Percentiles rank a stretch among this genome's conserved stretches.
Evolutionary conservation across 2,113 vertebrate species (phyloP).

Genomic region (Pyrgilauda ruficollis): DNA sequence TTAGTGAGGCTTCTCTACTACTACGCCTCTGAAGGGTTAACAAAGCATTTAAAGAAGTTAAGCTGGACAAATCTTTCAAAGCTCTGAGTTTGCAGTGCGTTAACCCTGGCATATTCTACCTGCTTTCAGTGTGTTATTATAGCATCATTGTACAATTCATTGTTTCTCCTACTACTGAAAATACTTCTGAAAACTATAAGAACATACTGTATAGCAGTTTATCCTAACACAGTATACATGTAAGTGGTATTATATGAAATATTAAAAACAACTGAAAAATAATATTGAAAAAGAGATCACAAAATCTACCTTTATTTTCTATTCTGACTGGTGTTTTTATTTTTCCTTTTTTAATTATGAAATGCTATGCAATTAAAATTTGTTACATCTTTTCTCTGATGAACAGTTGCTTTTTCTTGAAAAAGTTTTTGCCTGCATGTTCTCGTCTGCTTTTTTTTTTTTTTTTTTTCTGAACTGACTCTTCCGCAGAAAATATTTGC

Average conservation of each 20-base stretch:
- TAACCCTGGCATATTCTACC: not conserved
- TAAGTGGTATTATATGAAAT: not conserved
- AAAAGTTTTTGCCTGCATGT: not conserved
- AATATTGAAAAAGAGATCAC: not conserved
- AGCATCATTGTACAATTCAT: not conserved
- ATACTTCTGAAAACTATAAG: not conserved
- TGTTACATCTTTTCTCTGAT: not conserved
- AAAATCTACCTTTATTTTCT: not conserved
- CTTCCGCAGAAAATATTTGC: constrained; percentile 12
- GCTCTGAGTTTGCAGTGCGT: not conserved
- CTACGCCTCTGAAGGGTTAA: not conserved
- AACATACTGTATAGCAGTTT: not conserved
- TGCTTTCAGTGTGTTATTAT: not conserved
- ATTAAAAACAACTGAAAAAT: not conserved
- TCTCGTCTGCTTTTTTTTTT: not conserved
- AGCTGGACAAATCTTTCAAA: constrained; percentile 25
- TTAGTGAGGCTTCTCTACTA: not conserved
- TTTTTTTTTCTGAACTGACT: not conserved
- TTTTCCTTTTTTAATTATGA: not conserved
- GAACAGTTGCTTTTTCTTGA: not conserved
- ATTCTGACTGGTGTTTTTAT: not conserved
- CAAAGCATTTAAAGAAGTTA: constrained; percentile 28
- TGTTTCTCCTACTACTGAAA: not conserved
- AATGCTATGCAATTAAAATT: not conserved
- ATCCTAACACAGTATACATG: not conserved